Evolutionary conservation across 2,113 vertebrate genomes (phyloP), one percentile per base, ranked within the genome.

Genomic region (Chaenocephalus aceratus): DNA sequence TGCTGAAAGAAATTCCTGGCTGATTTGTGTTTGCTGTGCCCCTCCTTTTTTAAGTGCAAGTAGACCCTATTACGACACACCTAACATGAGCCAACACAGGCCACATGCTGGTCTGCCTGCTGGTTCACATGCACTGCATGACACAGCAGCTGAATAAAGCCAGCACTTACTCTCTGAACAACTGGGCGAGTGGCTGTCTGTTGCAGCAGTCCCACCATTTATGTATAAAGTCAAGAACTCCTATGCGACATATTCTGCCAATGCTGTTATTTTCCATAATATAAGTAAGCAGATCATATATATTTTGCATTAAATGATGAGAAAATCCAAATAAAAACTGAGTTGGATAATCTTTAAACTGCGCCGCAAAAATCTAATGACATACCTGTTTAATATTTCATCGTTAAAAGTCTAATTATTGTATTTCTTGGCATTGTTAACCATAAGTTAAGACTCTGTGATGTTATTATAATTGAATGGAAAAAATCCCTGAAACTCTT

Each of bases 101-200:
- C 89, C 90, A 87, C 92, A 94, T 86, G 89, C 90, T 93, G 93
- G 54, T 88, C 77, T 73, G 60, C 88, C 88, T 89, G 88, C 90
- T 91, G 90, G 81, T 92, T 95, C 92, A 93, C 91, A 90, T 85
- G 90, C 92, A 85, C 92, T 65, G 56, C 91, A 89, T 90, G 91
- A 91, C 92, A 91, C 85, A 78, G 77, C 89, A 61, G 80, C 86
- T 90, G 86, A 92, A 94, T 93, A 81, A 92, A 94, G 93, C 84
- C 92, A 82, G 92, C 92, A 92, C 87, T 85, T 91, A 90, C 89
- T 88, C 91, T 86, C 88, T 81, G 77, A 83, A 82, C 86, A 85
- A 87, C 90, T 91, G 89, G 82, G 86, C 68, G 85, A 85, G 86
- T 90, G 91, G 86, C 60, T 86, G 76, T 81, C 77, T 91, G 69